A percentile compares a stretch with the other conserved stretches of the same genome.
Conservation (phyloP, 2,888 invertebrate genomes). For the Eupelmus urozonus region DNA sequence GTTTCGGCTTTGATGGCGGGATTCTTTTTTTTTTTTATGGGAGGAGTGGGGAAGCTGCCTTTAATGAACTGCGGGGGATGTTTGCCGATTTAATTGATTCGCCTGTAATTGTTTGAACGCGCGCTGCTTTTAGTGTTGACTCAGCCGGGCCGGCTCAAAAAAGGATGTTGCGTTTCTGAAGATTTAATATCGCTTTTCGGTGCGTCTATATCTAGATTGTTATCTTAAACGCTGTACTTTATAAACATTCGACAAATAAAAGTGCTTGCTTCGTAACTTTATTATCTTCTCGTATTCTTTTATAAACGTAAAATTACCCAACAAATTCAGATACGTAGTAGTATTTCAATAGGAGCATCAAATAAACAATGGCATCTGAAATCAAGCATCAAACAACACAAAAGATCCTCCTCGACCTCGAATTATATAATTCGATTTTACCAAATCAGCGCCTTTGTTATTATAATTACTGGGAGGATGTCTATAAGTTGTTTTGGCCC, state of each 20-base stretch:
- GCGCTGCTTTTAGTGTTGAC: neutral
- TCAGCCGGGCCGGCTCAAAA: neutral
- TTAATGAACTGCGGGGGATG: slow-evolving; percentile 36
- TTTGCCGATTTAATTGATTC: slow-evolving; percentile 30
- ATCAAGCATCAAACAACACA: too few species aligned
- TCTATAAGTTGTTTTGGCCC: neutral
- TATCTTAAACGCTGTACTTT: too few species aligned
- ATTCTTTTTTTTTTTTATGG: slow-evolving; percentile 18
- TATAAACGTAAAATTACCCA: too few species aligned
- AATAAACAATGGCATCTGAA: too few species aligned
- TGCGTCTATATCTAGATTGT: neutral
- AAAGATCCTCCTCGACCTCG: too few species aligned
- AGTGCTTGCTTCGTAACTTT: too few species aligned
- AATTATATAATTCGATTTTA: slow-evolving; percentile 8
- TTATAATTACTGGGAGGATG: slow-evolving; percentile 12
- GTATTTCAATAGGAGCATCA: too few species aligned
- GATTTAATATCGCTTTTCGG: neutral
- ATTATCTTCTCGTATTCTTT: too few species aligned
- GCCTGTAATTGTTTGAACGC: slow-evolving; percentile 1
- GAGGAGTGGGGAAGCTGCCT: slow-evolving; percentile 11
- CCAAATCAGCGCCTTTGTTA: slow-evolving; percentile 15
- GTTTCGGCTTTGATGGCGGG: slow-evolving; percentile 18
- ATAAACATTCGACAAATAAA: too few species aligned
- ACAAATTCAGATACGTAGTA: too few species aligned
- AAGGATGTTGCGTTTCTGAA: too few species aligned